phyloP scores from a whole-genome alignment of 1,140 invertebrate species.

The Drosophila subobscura region DNA sequence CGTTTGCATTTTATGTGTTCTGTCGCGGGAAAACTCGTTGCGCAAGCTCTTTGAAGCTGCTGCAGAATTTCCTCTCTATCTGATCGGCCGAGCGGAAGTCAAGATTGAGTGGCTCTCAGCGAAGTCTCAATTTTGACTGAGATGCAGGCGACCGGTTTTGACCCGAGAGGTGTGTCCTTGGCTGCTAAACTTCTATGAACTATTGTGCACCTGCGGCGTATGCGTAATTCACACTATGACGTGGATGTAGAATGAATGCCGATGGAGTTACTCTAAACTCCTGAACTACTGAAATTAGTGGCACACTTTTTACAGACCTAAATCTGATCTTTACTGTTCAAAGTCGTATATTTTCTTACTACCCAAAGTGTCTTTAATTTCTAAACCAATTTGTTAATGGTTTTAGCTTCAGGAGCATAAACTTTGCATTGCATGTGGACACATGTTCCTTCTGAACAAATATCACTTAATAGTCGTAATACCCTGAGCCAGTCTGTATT shows the following conservation, averaged over 20 bases:
- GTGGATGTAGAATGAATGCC: too few relatives aligned
- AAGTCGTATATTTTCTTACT: too few relatives aligned
- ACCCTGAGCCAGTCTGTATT: not conserved
- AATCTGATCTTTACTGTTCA: too few relatives aligned
- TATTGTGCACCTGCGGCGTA: conserved; percentile 35
- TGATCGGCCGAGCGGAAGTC: conserved; percentile 37
- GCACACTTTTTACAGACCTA: too few relatives aligned
- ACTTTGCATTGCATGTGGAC: too few relatives aligned
- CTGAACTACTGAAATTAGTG: too few relatives aligned
- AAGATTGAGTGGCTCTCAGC: not conserved
- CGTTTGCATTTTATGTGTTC: conserved; percentile 54
- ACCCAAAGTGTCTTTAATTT: too few relatives aligned
- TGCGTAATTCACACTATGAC: not conserved
- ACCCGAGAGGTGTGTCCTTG: conserved; percentile 56
- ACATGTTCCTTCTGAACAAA: not conserved
- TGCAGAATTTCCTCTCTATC: conserved; percentile 30
- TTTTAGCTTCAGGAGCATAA: too few relatives aligned
- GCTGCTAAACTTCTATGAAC: conserved; percentile 42
- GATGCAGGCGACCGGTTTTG: conserved; percentile 47
- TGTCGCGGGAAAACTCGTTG: conserved; percentile 43
- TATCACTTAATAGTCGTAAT: conserved; percentile 10
- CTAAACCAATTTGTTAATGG: too few relatives aligned
- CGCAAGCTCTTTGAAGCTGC: conserved; percentile 29
- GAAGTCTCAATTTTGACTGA: not conserved
- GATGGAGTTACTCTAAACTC: too few relatives aligned